A percentile compares a stretch with the other conserved stretches of the same genome.
Conservation (phyloP, 2,888 invertebrate species). For the Cataglyphis altisquamis region DNA sequence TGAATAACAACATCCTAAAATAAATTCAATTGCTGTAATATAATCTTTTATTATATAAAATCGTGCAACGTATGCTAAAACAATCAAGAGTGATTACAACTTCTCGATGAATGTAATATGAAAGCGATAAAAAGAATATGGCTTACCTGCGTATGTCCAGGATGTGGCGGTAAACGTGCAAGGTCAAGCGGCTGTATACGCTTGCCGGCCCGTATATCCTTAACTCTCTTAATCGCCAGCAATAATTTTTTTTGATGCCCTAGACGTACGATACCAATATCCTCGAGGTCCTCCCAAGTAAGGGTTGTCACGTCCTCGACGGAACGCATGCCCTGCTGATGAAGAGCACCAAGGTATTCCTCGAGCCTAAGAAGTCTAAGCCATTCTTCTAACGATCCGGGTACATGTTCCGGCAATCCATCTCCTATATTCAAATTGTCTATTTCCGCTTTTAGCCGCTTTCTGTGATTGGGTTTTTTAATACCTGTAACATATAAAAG, state of each 20-base stretch:
- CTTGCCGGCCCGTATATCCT: conserved; percentile 96
- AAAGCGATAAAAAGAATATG: neutral
- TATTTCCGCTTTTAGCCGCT: conserved; percentile 98
- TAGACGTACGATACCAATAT: conserved; percentile 96
- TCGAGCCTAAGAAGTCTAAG: conserved; percentile 95
- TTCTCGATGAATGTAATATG: neutral
- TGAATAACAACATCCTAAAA: conserved; percentile 84
- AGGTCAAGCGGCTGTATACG: conserved; percentile 87
- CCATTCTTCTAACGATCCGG: conserved; percentile 98
- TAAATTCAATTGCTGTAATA: neutral
- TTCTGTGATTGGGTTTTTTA: conserved; percentile 98
- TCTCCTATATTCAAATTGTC: conserved; percentile 97
- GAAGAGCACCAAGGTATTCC: conserved; percentile 96
- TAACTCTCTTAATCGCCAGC: conserved; percentile 98
- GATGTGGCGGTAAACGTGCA: conserved; percentile 87
- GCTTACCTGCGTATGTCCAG: conserved; percentile 86
- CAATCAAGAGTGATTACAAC: neutral
- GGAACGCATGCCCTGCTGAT: conserved; percentile 97
- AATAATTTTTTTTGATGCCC: conserved; percentile 99
- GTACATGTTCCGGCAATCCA: conserved; percentile 97
- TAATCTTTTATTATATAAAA: neutral
- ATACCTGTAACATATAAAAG: conserved; percentile 87
- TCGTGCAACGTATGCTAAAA: neutral
- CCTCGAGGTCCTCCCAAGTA: conserved; percentile 99
- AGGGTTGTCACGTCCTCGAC: conserved; percentile 98